Base-by-base conservation (phyloP, 2,113 vertebrate species). In the Stictonetta naevosa region DNA sequence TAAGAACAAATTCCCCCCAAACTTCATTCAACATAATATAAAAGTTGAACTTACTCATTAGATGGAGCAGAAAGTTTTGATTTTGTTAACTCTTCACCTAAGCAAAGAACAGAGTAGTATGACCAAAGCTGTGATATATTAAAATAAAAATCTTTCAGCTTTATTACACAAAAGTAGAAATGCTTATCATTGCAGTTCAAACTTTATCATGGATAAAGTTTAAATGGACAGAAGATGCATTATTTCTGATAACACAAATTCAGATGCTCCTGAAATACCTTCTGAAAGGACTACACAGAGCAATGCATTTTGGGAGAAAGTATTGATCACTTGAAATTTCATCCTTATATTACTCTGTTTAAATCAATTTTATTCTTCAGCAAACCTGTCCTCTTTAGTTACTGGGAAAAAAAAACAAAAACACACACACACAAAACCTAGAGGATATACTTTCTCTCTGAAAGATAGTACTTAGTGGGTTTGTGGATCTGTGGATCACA, bases 71-170 rank as follows among this genome's bases (percentile, higher is more conserved):
- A 97, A 87, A 97, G 93, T 96, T 98, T 98, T 87, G 98, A 81
- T 95, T 98, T 99, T 89, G 97, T 97, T 96, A 99, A 97, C 91
- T 99, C 99, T 96, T 99, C 99, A 97, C 98, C 99, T 99, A 96
- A 93, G 92, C 67, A 97, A 97, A 96, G 95, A 23, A 97, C 20
- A 83, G 46, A 94, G 33, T 72, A 82, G 75, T 72, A 93, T 66
- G 31, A 82, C 16, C 40, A 96, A 60, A 90, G 84, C 11, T 33
- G 52, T 67, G 60, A 85, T 53, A 94, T 46, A 64, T 80, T 34
- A 83, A 89, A 97, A 89, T 44, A 96, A 96, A 96, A 91, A 59
- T 44, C 56, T 75, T 69, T 89, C 17, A 83, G 33, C 46, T 92
- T 93, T 29, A 48, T 71, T 34, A 92, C 21, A 77, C 76, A 88